Evolutionary conservation across 2,888 invertebrate genomes (phyloP).

Genomic region (Rhogogaster chlorosoma): DNA sequence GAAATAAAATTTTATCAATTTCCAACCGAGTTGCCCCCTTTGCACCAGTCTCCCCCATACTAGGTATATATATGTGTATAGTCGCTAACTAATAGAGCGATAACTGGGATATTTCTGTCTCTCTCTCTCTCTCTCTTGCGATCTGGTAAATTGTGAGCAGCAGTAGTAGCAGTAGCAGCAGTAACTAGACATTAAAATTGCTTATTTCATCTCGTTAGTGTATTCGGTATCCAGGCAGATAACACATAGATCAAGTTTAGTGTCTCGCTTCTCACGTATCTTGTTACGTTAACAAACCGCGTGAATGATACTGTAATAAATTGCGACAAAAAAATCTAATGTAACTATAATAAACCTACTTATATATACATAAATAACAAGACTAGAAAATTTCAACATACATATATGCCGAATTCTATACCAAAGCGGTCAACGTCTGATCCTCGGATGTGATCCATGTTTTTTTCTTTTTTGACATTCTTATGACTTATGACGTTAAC

Average conservation of each 20-base stretch:
- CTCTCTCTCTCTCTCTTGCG: not conserved
- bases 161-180: not conserved
- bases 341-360: too few relatives aligned
- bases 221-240: not conserved
- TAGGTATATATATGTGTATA: not conserved
- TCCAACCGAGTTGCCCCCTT: not conserved
- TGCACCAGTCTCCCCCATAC: not conserved
- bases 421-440: too few relatives aligned
- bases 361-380: too few relatives aligned
- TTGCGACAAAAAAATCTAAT: not conserved
- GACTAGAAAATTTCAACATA: too few relatives aligned
- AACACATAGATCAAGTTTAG: not conserved
- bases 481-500: too few relatives aligned
- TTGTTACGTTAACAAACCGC: not conserved
- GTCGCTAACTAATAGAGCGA: not conserved
- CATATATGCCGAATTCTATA: too few relatives aligned
- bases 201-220: conserved; percentile 3
- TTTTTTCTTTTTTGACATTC: too few relatives aligned
- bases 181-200: conserved; percentile 6
- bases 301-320: not conserved
- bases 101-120: not conserved
- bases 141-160: not conserved
- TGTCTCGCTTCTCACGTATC: not conserved
- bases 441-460: too few relatives aligned
- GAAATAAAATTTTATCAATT: too few relatives aligned